phyloP scores from a whole-genome alignment of 2,797 vertebrate genomes.

The Gephyroberyx darwinii region DNA sequence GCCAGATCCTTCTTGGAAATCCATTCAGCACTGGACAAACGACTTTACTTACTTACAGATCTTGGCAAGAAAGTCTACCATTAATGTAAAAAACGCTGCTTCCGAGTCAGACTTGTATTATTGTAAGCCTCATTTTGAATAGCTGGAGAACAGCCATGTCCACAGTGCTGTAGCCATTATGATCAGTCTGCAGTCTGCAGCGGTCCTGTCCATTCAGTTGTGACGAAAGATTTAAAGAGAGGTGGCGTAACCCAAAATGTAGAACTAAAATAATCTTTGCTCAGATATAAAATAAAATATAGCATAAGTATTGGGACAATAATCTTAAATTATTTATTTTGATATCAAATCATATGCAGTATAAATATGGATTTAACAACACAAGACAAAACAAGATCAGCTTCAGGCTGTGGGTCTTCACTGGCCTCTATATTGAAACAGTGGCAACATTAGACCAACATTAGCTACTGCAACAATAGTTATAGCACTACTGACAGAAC shows the following conservation, averaged over 20 bases:
- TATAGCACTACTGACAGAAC: background rate
- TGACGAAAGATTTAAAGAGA: slow-evolving; percentile 18
- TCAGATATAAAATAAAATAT: background rate
- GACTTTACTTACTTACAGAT: background rate
- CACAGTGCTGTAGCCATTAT: background rate
- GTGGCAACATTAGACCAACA: no score
- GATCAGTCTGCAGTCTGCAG: background rate
- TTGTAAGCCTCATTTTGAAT: background rate
- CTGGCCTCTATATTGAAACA: no score
- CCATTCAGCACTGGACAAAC: slow-evolving; percentile 3
- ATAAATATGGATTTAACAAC: no score
- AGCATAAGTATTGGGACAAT: background rate
- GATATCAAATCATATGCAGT: no score
- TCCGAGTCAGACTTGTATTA: slow-evolving; percentile 20
- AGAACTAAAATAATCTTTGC: background rate
- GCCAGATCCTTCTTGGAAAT: background rate
- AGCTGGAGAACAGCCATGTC: slow-evolving; percentile 6
- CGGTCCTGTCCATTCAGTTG: slow-evolving; percentile 2
- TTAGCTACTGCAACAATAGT: no score
- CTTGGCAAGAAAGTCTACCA: background rate
- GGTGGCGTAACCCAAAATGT: background rate
- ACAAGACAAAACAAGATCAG: no score
- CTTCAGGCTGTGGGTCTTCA: no score
- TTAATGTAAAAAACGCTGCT: slow-evolving; percentile 12
- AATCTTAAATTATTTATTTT: background rate